Evolutionary conservation across 2,888 invertebrate species (phyloP).

Genomic region (Lochmaea capreae): DNA sequence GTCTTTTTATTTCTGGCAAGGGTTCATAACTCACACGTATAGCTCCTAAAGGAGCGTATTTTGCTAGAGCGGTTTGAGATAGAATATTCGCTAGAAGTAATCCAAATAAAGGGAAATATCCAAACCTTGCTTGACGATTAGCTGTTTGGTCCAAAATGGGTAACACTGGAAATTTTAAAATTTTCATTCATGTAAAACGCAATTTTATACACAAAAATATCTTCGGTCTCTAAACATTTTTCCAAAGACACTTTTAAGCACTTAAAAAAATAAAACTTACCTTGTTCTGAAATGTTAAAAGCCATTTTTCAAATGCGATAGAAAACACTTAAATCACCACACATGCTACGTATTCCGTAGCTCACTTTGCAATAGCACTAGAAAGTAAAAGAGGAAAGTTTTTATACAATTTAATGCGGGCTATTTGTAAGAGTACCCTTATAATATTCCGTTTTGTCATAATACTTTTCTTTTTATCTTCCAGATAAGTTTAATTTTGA

Average conservation of each 20-base stretch:
- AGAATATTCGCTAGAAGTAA: conserved; percentile 52
- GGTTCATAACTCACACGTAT: conserved; percentile 48
- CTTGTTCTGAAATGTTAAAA: conserved; percentile 36
- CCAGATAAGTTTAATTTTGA: conserved; percentile 32
- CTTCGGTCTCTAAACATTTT: conserved; percentile 39
- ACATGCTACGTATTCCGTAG: conserved; percentile 32
- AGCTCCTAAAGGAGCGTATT: conserved; percentile 47
- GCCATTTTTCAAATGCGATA: conserved; percentile 35
- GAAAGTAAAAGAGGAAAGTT: conserved; percentile 45
- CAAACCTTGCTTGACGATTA: conserved; percentile 46
- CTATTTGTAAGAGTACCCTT: conserved; percentile 47
- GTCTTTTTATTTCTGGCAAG: conserved; percentile 45
- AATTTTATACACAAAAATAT: conserved; percentile 7
- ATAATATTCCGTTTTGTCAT: conserved; percentile 43
- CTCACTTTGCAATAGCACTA: conserved; percentile 32
- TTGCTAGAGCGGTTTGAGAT: conserved; percentile 50
- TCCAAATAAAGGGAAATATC: conserved; percentile 51
- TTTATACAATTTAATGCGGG: conserved; percentile 44
- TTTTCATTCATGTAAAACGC: neutral
- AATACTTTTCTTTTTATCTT: conserved; percentile 40
- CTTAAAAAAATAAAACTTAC: conserved; percentile 30
- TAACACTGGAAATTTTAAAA: conserved; percentile 24
- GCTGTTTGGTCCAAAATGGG: conserved; percentile 27
- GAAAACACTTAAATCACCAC: conserved; percentile 15
- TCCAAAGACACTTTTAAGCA: conserved; percentile 37